Evolutionary conservation across 2,888 invertebrate species (phyloP).

Genomic region (Lepas anatifera): DNA sequence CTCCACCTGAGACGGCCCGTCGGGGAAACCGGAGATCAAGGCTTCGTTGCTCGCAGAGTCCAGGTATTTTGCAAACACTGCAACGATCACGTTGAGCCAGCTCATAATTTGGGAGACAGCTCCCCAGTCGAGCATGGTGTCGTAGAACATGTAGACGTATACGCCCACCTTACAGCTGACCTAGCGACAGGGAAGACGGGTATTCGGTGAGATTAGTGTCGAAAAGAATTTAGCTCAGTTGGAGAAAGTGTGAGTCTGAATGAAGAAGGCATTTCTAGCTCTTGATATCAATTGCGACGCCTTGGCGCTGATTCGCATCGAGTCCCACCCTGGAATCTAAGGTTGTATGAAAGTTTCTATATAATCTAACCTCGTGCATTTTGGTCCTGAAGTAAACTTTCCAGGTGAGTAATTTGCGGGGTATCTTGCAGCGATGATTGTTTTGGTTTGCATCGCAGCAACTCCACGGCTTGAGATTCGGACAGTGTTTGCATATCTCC

Average conservation of each 20-base stretch:
- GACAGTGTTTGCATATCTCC: not conserved
- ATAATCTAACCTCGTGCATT: not conserved
- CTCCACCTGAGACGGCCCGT: not conserved
- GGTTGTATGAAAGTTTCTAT: too few relatives aligned
- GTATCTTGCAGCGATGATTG: not conserved
- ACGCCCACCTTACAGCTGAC: not conserved
- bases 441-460: not conserved
- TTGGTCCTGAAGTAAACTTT: not conserved
- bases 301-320: too few relatives aligned
- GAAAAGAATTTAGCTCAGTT: too few relatives aligned
- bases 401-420: not conserved
- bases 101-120: not conserved
- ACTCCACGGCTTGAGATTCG: not conserved
- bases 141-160: not conserved
- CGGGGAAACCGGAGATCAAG: not conserved
- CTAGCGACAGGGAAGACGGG: too few relatives aligned
- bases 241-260: too few relatives aligned
- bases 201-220: too few relatives aligned
- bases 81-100: not conserved
- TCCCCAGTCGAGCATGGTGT: constrained; percentile 7
- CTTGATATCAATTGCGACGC: too few relatives aligned
- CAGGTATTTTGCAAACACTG: constrained; percentile 1
- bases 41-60: constrained; percentile 7
- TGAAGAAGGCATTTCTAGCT: too few relatives aligned
- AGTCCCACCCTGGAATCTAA: too few relatives aligned